Evolutionary conservation across 2,113 vertebrate genomes (phyloP).

Genomic region (Saguinus midas): DNA sequence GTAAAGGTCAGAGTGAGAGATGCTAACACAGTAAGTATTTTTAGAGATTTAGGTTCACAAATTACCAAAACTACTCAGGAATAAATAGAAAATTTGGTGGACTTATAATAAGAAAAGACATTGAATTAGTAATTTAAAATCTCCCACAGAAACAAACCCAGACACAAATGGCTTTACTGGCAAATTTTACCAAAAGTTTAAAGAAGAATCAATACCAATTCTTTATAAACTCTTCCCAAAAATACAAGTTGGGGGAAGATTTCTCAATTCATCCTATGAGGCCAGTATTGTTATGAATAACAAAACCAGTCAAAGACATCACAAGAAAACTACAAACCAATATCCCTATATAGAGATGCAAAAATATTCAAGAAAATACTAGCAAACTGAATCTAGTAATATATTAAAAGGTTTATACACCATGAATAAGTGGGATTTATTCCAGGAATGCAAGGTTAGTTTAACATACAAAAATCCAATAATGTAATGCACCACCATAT

Average conservation of each 20-base stretch:
- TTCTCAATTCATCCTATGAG: not conserved
- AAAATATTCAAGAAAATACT: not conserved
- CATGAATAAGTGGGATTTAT: not conserved
- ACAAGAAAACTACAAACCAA: not conserved
- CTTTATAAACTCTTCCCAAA: not conserved
- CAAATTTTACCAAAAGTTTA: not conserved
- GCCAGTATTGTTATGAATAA: not conserved
- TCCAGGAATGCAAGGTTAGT: not conserved
- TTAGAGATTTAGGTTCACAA: slow-evolving; percentile 33
- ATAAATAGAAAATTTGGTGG: not conserved
- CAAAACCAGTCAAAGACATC: not conserved
- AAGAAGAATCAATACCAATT: not conserved
- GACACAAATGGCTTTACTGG: not conserved
- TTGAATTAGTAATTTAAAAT: not conserved
- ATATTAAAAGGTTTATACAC: not conserved
- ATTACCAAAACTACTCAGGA: not conserved
- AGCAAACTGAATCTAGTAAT: not conserved
- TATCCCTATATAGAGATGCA: not conserved
- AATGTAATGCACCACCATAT: not conserved
- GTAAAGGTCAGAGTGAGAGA: slow-evolving; percentile 33
- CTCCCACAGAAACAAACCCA: not conserved
- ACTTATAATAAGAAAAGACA: not conserved
- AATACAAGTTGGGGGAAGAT: not conserved
- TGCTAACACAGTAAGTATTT: not conserved
- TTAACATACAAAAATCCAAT: not conserved